A percentile compares a stretch with the other conserved stretches of the same genome.
Evolutionary conservation across 2,113 vertebrate genomes (phyloP).

Genomic region (Eolophus roseicapilla): DNA sequence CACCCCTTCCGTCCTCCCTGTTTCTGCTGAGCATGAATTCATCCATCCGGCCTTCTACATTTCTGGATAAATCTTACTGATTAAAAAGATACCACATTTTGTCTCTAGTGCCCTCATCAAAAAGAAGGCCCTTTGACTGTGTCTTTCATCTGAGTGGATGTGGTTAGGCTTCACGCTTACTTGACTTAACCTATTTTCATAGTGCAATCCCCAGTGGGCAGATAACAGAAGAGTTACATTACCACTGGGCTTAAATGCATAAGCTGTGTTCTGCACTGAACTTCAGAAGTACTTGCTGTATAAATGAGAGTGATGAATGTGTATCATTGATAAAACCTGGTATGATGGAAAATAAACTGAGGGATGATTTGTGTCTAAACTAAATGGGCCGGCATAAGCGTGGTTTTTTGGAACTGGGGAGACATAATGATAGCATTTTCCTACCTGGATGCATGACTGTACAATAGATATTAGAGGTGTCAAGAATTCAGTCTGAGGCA

Average conservation of each 20-base stretch:
- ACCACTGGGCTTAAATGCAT: not conserved
- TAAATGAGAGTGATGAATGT: not conserved
- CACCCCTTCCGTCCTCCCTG: not conserved
- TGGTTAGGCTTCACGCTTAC: not conserved
- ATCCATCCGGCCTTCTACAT: not conserved
- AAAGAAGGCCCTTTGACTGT: not conserved
- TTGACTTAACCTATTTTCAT: not conserved
- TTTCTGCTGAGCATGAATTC: slow-evolving; percentile 7
- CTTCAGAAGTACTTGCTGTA: not conserved
- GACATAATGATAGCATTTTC: not conserved
- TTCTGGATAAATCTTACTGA: not conserved
- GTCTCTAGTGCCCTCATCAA: not conserved
- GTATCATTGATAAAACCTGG: not conserved
- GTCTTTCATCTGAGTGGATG: not conserved
- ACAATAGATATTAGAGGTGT: not conserved
- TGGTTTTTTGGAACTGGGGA: not conserved
- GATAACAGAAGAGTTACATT: not conserved
- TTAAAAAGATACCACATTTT: not conserved
- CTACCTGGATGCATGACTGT: not conserved
- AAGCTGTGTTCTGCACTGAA: not conserved
- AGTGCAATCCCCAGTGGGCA: not conserved
- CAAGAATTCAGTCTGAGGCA: not conserved
- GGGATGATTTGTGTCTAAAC: not conserved
- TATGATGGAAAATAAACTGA: not conserved
- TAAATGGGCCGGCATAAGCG: not conserved